Base-by-base conservation (phyloP, 2,113 vertebrate species). In the Pseudonaja textilis region DNA sequence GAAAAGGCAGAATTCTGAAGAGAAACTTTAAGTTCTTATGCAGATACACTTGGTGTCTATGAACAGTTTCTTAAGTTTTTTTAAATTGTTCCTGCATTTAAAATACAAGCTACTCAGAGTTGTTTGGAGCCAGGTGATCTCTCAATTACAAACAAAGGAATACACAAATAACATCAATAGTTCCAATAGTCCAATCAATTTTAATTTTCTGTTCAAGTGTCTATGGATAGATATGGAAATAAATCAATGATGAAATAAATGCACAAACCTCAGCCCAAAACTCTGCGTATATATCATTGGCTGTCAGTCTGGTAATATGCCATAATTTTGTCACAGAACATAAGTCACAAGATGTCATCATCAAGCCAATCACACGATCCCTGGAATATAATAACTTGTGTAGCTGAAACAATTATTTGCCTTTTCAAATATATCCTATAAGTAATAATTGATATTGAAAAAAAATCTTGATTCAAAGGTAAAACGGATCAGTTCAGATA, bases 341-440 rank as follows among this genome's bases (percentile, higher is more conserved):
- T 91, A 99, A 98, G 97, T 99, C 99, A 97, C 99, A 99, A 95
- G 99, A 99, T 3, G 99, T 99, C 99, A 99, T 99, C 99, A 99
- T 99, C 97, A 99, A 97, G 93, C 98, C 99, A 95, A 99, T 99
- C 95, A 99, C 98, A 90, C 99, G 98, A 93, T 99, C 99, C 97
- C 99, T 99, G 95, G 93, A 98, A 97, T 14, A 96, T 94, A 97
- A 94, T 52, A 92, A 97, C 59, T 85, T 0, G 74, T 81, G 34
- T 81, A 81, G 74, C 74, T 81, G 18, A 81, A 42, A 93, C 94
- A 92, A 0, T 5, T 89, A 34, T 96, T 25, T 94, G 55, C 25
- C 86, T 94, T 90, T 12, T 3, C 0, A 18, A 91, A 87, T 85
- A 50, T 55, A 0, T 0, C 85, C 92, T 56, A 26, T 42, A 91